Evolutionary conservation across 2,888 invertebrate genomes (phyloP).

Genomic region (Halictus ligatus): DNA sequence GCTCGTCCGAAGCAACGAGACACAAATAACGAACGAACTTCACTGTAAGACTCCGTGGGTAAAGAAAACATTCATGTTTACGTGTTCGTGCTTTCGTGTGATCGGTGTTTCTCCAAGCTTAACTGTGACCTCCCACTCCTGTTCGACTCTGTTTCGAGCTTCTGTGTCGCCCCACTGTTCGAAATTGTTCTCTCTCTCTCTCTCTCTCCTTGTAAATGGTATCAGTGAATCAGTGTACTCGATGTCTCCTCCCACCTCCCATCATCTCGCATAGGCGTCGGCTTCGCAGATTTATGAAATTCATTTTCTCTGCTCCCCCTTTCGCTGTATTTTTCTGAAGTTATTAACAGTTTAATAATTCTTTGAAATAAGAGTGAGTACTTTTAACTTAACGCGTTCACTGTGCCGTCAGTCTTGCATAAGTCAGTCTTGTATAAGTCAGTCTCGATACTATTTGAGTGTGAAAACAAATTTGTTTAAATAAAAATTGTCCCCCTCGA

Average conservation of each 20-base stretch:
- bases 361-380: too few species aligned
- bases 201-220: conserved; percentile 24
- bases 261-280: conserved; percentile 44
- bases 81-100: conserved; percentile 49
- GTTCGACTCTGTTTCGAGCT: conserved; percentile 35
- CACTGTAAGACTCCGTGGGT: conserved; percentile 39
- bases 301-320: neutral
- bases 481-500: too few species aligned
- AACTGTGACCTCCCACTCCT: conserved; percentile 18
- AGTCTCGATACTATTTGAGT: too few species aligned
- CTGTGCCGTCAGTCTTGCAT: too few species aligned
- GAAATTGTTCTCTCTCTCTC: conserved; percentile 24
- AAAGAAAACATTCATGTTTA: conserved; percentile 41
- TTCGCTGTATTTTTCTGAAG: neutral
- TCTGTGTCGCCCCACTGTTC: conserved; percentile 33
- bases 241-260: conserved; percentile 37
- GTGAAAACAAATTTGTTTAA: too few species aligned
- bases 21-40: conserved; percentile 13
- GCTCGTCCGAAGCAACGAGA: conserved; percentile 11
- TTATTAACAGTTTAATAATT: neutral
- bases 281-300: conserved; percentile 23
- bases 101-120: conserved; percentile 57
- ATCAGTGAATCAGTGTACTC: conserved; percentile 42
- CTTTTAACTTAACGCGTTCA: too few species aligned
- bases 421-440: too few species aligned